Conservation (phyloP, 2,797 vertebrate genomes). For the Pogonophryne albipinna region DNA sequence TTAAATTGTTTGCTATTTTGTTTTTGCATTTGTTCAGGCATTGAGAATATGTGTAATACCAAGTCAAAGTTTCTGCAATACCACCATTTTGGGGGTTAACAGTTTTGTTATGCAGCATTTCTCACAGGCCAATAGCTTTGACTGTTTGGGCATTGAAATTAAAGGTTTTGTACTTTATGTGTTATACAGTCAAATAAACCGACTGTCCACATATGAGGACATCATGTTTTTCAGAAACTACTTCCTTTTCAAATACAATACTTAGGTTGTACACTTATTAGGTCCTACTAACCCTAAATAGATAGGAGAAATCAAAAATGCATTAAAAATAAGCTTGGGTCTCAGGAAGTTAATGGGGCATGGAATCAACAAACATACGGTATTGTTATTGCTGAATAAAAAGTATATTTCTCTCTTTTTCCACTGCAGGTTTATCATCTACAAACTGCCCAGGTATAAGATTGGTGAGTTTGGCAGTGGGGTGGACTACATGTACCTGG, state of each 20-base stretch:
- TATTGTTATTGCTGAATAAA: neutral
- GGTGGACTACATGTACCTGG: constrained; percentile 92
- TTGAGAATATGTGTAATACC: too few species aligned
- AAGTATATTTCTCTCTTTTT: neutral
- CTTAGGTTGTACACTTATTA: neutral
- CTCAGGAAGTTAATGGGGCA: neutral
- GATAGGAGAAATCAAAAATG: neutral
- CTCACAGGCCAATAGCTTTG: too few species aligned
- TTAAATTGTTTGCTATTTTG: too few species aligned
- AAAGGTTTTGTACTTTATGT: neutral
- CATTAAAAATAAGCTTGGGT: neutral
- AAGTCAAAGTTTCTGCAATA: too few species aligned
- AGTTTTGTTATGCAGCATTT: too few species aligned
- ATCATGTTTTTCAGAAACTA: neutral
- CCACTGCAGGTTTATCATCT: constrained; percentile 90
- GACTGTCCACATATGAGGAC: neutral
- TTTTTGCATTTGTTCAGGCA: too few species aligned
- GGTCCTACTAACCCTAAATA: neutral
- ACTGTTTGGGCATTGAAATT: too few species aligned
- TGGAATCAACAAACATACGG: neutral
- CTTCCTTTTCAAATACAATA: neutral
- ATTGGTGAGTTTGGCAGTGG: constrained; percentile 82
- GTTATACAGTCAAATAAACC: neutral
- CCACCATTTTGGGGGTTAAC: too few species aligned
- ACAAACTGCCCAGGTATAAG: constrained; percentile 89